Evolutionary conservation across 2,797 vertebrate species (phyloP), one percentile per base, ranked within the genome.

Genomic region (Dendrocincla fuliginosa): DNA sequence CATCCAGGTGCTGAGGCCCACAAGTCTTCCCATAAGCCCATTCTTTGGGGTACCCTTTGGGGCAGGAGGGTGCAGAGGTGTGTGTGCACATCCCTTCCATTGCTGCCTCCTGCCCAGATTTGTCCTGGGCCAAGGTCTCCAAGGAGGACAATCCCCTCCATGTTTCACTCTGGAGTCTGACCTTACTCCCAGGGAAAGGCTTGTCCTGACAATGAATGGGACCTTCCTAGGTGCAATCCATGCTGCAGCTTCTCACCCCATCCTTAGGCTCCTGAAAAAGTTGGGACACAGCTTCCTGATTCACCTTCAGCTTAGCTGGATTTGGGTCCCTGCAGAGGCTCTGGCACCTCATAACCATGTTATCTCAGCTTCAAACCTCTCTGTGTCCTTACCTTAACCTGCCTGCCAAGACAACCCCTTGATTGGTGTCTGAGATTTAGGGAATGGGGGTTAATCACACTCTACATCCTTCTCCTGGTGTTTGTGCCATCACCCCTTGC

Each of bases 181-280:
- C 39, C 0, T 1, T 9, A 3, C 5, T 59, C 18, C 18, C 2
- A 4, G 8, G 9, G 4, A 76, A 64, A 49, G 27, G 4, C n/a
- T 84, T 70, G 18, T 77, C 24, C 27, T 11, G 8, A 6, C 17
- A 16, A 17, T 14, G 55, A 17, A 39, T 0, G 6, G 19, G 15
- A 74, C 16, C 27, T 77, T 68, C 9, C 5, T 1, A 5, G 11
- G 5, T 63, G 17, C 41, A 84, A 32, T 14, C 24, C 2, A 2
- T 39, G n/a, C 42, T 3, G 1, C 59, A 87, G 28, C 5, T 27
- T 56, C 13, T 50, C 0, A 0, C 3, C 11, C 10, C 0, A 3
- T 18, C 16, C 24, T 35, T 30, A 30, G 9, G 10, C 6, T 91
- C 30, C n/a, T 16, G 2, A 1, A 28, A 25, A 76, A 77, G 13